A percentile compares a stretch with the other conserved stretches of the same genome.
These are phyloP conservation scores for Gadopsis bispinosus DNA, from an alignment of 2,797 vertebrate species.

Conservation along the genomic window DNA sequence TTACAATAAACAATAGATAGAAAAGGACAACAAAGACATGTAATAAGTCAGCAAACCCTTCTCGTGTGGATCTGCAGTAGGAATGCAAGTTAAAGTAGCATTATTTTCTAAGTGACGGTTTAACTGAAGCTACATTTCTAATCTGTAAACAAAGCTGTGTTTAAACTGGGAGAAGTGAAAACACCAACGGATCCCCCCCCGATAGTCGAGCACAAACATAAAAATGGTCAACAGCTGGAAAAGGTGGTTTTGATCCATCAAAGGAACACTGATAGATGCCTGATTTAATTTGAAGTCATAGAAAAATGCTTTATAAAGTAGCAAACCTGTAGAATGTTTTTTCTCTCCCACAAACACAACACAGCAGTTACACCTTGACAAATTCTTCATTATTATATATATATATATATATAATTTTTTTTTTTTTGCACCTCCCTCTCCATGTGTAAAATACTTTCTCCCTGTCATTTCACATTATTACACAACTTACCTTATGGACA, in stretches of 20 bases:
- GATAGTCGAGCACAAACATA: no score
- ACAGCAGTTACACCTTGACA: no score
- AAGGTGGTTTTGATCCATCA: not conserved
- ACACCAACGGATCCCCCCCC: not conserved
- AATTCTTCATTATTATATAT: no score
- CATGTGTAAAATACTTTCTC: no score
- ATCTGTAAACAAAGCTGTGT: not conserved
- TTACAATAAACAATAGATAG: not conserved
- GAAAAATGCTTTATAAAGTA: no score
- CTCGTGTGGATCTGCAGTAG: not conserved
- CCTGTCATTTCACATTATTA: no score
- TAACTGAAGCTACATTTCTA: not conserved
- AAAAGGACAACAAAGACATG: not conserved
- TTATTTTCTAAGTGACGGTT: not conserved
- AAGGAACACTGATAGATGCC: not conserved
- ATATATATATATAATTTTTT: no score
- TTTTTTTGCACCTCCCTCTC: no score
- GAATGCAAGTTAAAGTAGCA: not conserved
- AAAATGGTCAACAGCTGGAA: not conserved
- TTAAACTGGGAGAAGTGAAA: not conserved
- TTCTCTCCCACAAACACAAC: no score
- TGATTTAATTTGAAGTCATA: no score
- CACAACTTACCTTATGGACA: no score
- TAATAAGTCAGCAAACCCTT: not conserved
- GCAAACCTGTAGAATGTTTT: no score